Percentiles rank a stretch among this genome's conserved stretches.
Evolutionary conservation across 2,797 vertebrate species (phyloP).

Genomic region (Sebastes hubbsi): DNA sequence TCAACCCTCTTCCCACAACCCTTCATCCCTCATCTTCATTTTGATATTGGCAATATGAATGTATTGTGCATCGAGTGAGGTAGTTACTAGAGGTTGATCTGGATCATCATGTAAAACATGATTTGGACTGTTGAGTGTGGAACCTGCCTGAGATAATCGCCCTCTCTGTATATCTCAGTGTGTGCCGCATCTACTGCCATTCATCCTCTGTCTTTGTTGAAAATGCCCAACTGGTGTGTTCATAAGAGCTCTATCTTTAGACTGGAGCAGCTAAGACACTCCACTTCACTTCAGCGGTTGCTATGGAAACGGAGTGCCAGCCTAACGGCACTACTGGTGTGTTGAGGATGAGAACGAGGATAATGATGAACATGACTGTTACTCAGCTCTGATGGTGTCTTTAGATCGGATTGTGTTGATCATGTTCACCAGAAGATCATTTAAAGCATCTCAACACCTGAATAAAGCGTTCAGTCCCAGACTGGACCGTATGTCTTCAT

Average conservation of each 20-base stretch:
- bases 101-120: background rate
- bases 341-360: constrained; percentile 7
- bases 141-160: background rate
- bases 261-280: constrained; percentile 56
- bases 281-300: constrained; percentile 71
- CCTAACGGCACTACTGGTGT: constrained; percentile 36
- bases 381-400: background rate
- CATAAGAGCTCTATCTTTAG: constrained; percentile 77
- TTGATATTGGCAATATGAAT: background rate
- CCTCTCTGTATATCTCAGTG: background rate
- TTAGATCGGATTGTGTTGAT: background rate
- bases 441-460: background rate
- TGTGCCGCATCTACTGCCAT: background rate
- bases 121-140: background rate
- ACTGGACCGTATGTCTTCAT: background rate
- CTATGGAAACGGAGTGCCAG: constrained; percentile 74
- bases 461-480: background rate
- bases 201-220: constrained; percentile 10
- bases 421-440: background rate
- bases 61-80: background rate
- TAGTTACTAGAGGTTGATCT: background rate
- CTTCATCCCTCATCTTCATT: background rate
- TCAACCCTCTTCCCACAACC: too few relatives aligned
- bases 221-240: constrained; percentile 44
- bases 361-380: constrained; percentile 9